Base-by-base conservation (phyloP, 2,797 vertebrate species). In the Myotis planiceps region DNA sequence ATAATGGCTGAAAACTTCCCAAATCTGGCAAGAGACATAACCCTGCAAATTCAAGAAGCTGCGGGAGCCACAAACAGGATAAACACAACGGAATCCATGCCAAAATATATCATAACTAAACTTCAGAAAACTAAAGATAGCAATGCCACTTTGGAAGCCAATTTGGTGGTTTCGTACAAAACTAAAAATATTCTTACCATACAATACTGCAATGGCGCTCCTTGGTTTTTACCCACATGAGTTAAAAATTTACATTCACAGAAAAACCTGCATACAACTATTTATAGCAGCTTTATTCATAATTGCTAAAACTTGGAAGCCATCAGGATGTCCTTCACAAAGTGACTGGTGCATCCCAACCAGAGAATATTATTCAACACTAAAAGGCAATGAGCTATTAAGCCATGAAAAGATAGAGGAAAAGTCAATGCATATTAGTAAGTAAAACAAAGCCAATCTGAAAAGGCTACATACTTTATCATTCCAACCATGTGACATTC, bases 71-170 rank as follows among this genome's bases (percentile, higher is more conserved):
- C 32, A 89, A 89, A 72, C 1, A 82, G 27, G 34, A 74, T 10
- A 87, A 83, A 63, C 4, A 60, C n/a, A 69, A 83, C 68, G 60
- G 84, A 88, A 93, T 39, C 32, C 58, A 86, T 7, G 39, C 34
- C 80, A 65, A 93, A 81, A 55, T 14, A n/a, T 23, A 29, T 37
- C 5, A 51, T n/a, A 90, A 75, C 49, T 42, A 88, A 94, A 91
- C 37, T 88, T 76, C 79, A 89, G 90, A 71, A 95, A 93, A 95
- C 49, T 69, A 85, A 82, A 42, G 65, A 69, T n/a, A 39, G 21
- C 5, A 75, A 3, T 47, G 81, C 9, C 9, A 21, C 32, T 84
- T 29, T 27, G 51, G 42, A 90, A 80, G 87, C 58, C 27, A 72
- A 47, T 88, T 55, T 79, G 75, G 42, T 34, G 45, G 51, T 58